Conservation (phyloP, 2,113 vertebrate genomes). For the Pluvialis apricaria region DNA sequence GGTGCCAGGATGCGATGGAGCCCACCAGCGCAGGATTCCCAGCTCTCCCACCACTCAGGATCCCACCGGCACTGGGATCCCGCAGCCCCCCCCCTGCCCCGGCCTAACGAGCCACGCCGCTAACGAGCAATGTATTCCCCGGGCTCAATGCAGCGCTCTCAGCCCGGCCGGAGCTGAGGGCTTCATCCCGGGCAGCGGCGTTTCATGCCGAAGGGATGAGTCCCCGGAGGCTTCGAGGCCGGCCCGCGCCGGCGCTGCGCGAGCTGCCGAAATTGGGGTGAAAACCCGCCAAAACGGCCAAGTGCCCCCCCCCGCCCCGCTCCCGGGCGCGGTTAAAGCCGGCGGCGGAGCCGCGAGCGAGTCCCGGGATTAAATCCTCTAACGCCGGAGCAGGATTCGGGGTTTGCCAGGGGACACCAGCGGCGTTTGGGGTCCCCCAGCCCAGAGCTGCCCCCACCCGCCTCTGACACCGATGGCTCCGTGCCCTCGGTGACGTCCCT, state of each 20-base stretch:
- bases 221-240: neutral
- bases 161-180: neutral
- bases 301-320: neutral
- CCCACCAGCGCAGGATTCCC: neutral
- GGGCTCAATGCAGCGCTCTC: neutral
- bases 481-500: neutral
- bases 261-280: neutral
- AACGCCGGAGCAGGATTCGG: neutral
- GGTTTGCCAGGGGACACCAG: neutral
- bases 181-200: neutral
- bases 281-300: neutral
- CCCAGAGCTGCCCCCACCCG: neutral
- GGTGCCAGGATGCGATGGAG: neutral
- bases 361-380: neutral
- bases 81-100: neutral
- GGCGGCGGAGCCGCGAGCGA: too few relatives aligned
- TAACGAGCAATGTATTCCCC: neutral
- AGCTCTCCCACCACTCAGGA: neutral
- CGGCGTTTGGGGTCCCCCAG: neutral
- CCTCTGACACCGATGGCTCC: neutral
- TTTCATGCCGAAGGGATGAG: neutral
- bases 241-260: rapidly evolving
- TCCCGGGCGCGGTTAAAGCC: rapidly evolving
- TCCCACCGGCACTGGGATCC: neutral
- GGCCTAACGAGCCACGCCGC: neutral